Percentiles rank a stretch among this genome's conserved stretches.
Evolutionary conservation across 1,140 invertebrate species (phyloP).

Genomic region (Cherax destructor): DNA sequence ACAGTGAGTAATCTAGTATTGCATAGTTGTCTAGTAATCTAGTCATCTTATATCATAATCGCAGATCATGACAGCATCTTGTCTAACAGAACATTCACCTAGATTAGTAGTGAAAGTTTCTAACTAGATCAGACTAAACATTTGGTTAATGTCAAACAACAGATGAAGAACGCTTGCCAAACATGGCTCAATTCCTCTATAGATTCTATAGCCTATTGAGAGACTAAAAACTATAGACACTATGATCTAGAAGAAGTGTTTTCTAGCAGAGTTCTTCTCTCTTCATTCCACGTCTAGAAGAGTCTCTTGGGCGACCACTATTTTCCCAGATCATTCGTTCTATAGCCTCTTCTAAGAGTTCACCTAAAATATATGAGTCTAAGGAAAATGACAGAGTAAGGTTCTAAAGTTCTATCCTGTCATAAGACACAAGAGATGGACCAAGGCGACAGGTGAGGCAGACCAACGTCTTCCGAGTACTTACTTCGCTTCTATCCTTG

Average conservation of each 20-base stretch:
- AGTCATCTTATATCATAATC: conserved; percentile 43
- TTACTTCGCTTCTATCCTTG: conserved; percentile 2
- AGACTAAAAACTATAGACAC: conserved; percentile 3
- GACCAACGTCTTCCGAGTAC: neutral
- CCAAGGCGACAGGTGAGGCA: neutral
- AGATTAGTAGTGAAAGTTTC: conserved; percentile 29
- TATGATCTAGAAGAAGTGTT: conserved; percentile 3
- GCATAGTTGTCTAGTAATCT: conserved; percentile 42
- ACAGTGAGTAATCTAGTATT: conserved; percentile 41
- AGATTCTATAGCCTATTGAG: conserved; percentile 53
- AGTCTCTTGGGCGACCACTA: conserved; percentile 24
- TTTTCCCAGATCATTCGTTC: conserved; percentile 46
- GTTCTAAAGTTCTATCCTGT: neutral
- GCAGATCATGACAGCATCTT: conserved; percentile 55
- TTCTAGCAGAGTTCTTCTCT: conserved; percentile 13
- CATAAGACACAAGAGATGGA: neutral
- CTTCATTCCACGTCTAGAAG: conserved; percentile 29
- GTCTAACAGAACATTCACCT: conserved; percentile 53
- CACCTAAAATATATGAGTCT: conserved; percentile 32
- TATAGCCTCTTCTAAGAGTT: conserved; percentile 39
- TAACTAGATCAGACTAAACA: conserved; percentile 35
- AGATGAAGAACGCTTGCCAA: conserved; percentile 20
- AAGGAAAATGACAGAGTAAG: conserved; percentile 22
- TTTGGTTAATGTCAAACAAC: conserved; percentile 21
- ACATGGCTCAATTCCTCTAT: conserved; percentile 37